A percentile compares a stretch with the other conserved stretches of the same genome.
Conservation (phyloP, 2,888 invertebrate genomes). For the Pandemis cinnamomeana region DNA sequence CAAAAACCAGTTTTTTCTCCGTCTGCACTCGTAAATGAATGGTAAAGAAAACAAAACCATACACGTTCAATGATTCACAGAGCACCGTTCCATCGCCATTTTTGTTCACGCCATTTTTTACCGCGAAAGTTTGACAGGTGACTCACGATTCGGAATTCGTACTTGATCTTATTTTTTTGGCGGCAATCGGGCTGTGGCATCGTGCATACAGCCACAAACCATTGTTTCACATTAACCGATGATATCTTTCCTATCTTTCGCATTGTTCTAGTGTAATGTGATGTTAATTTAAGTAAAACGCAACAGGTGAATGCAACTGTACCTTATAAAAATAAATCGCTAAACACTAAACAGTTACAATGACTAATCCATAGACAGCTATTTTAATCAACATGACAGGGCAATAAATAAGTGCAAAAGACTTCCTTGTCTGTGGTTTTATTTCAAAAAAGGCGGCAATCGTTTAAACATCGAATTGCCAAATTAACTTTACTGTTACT, state of each 20-base stretch:
- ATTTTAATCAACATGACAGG: constrained; percentile 34
- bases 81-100: constrained; percentile 43
- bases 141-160: constrained; percentile 60
- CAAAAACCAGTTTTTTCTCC: not conserved
- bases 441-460: constrained; percentile 23
- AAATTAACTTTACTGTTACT: constrained; percentile 12
- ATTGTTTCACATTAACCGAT: constrained; percentile 39
- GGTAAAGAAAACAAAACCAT: constrained; percentile 25
- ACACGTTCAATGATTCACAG: constrained; percentile 45
- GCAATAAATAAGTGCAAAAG: constrained; percentile 38
- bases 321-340: constrained; percentile 24
- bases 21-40: not conserved
- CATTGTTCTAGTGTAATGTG: constrained; percentile 24
- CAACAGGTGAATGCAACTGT: constrained; percentile 33
- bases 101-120: constrained; percentile 52
- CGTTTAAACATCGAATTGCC: constrained; percentile 22
- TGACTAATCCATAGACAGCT: constrained; percentile 33
- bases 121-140: constrained; percentile 77
- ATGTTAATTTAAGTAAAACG: constrained; percentile 10
- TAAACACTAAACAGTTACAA: constrained; percentile 18
- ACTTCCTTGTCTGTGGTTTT: constrained; percentile 39
- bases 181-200: constrained; percentile 30
- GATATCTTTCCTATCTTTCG: constrained; percentile 32
- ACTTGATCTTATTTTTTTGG: constrained; percentile 43
- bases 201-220: constrained; percentile 20